phyloP scores from a whole-genome alignment of 1,140 invertebrate species.

The Bursaphelenchus mucronatus region DNA sequence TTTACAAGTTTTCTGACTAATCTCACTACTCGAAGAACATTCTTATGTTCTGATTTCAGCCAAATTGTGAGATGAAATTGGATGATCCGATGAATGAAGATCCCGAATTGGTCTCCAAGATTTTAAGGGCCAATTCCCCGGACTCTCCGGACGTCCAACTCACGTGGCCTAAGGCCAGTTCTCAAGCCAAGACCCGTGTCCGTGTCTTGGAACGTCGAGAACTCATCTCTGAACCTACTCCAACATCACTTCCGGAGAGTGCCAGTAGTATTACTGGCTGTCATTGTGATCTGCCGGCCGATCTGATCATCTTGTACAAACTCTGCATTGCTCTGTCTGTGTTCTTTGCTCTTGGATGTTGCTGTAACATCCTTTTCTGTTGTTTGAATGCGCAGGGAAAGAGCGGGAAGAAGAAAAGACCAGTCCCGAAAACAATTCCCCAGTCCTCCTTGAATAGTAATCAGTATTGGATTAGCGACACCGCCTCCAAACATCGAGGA shows the following conservation, averaged over 20 bases:
- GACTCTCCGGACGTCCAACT: conserved; percentile 17
- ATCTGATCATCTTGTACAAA: conserved; percentile 32
- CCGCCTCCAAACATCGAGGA: neutral
- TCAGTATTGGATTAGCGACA: conserved; percentile 20
- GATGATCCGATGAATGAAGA: conserved; percentile 25
- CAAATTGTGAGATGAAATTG: conserved; percentile 18
- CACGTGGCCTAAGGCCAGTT: conserved; percentile 1
- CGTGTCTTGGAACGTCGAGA: conserved; percentile 28
- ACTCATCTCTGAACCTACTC: neutral
- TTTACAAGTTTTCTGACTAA: neutral
- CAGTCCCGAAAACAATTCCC: conserved; percentile 17
- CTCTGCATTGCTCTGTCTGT: conserved; percentile 29
- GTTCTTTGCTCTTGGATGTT: conserved; percentile 25
- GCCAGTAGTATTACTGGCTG: conserved; percentile 20
- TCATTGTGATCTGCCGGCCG: conserved; percentile 17
- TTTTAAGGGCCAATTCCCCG: conserved; percentile 1
- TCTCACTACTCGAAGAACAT: neutral
- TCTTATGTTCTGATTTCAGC: neutral
- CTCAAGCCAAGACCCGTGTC: conserved; percentile 6
- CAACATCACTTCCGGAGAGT: conserved; percentile 10
- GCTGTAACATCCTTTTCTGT: conserved; percentile 32
- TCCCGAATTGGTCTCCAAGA: conserved; percentile 18
- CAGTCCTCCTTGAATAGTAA: conserved; percentile 6
- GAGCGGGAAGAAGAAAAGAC: conserved; percentile 7
- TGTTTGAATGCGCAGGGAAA: conserved; percentile 19